Evolutionary conservation across 1,140 invertebrate genomes (phyloP).

Genomic region (Acyrthosiphon pisum): DNA sequence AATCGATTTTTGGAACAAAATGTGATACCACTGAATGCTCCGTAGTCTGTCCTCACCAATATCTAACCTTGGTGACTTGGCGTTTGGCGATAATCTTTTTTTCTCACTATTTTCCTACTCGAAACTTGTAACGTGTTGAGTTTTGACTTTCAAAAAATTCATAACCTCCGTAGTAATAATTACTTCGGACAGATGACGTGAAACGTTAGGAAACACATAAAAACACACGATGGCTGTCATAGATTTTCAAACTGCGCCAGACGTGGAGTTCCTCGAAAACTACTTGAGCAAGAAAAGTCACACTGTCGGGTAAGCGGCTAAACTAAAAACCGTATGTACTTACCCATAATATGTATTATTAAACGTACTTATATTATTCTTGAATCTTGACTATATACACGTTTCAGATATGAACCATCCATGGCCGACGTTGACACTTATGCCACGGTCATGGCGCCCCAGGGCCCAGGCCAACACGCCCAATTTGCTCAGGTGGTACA

Average conservation of each 20-base stretch:
- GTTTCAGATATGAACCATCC: slow-evolving; percentile 78
- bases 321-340: slow-evolving; percentile 60
- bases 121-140: not conserved
- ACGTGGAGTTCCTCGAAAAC: slow-evolving; percentile 80
- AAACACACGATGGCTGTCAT: slow-evolving; percentile 75
- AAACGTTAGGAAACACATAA: not conserved
- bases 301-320: slow-evolving; percentile 78
- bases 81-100: not conserved
- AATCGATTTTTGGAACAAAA: not conserved
- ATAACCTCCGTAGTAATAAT: not conserved
- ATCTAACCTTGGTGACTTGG: not conserved
- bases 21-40: not conserved
- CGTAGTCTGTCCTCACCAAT: not conserved
- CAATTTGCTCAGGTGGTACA: slow-evolving; percentile 92
- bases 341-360: not conserved
- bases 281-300: slow-evolving; percentile 86
- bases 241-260: slow-evolving; percentile 82
- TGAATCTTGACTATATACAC: not conserved
- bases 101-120: not conserved
- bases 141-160: not conserved
- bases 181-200: not conserved
- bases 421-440: slow-evolving; percentile 87
- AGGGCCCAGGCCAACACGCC: slow-evolving; percentile 70
- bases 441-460: slow-evolving; percentile 76
- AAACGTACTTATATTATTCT: not conserved